Percentiles rank a stretch among this genome's conserved stretches.
Conservation (phyloP, 1,140 invertebrate species). For the Tyrophagus putrescentiae region DNA sequence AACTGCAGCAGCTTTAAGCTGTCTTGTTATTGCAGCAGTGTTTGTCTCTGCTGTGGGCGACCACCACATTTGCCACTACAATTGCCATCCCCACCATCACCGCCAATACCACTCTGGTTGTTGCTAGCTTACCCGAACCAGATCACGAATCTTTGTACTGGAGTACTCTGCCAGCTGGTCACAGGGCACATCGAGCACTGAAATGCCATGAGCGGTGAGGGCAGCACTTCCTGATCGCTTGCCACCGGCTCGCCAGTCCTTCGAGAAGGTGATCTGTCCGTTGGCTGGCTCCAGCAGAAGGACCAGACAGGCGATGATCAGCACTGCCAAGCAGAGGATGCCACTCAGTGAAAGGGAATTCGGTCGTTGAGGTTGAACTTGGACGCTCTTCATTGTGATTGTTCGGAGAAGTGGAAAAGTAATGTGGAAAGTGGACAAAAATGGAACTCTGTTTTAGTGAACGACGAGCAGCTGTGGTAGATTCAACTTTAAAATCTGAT, state of each 20-base stretch:
- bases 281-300: not conserved
- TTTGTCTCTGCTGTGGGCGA: too few relatives aligned
- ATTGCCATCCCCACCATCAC: not conserved
- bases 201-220: not conserved
- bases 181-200: not conserved
- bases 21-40: too few relatives aligned
- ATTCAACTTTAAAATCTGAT: too few relatives aligned
- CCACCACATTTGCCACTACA: not conserved
- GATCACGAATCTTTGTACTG: not conserved
- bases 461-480: too few relatives aligned
- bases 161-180: slow-evolving; percentile 10
- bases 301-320: not conserved
- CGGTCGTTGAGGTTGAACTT: too few relatives aligned
- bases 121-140: slow-evolving; percentile 3
- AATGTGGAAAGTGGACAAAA: too few relatives aligned
- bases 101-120: not conserved
- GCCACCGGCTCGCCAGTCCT: slow-evolving; percentile 20
- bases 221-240: slow-evolving; percentile 12
- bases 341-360: too few relatives aligned
- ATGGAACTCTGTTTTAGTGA: too few relatives aligned
- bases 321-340: not conserved
- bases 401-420: too few relatives aligned
- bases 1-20: too few relatives aligned
- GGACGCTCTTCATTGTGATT: too few relatives aligned
- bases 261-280: slow-evolving; percentile 18